Evolutionary conservation across 2,797 vertebrate species (phyloP).

Genomic region (Microctenopoma lineatum): DNA sequence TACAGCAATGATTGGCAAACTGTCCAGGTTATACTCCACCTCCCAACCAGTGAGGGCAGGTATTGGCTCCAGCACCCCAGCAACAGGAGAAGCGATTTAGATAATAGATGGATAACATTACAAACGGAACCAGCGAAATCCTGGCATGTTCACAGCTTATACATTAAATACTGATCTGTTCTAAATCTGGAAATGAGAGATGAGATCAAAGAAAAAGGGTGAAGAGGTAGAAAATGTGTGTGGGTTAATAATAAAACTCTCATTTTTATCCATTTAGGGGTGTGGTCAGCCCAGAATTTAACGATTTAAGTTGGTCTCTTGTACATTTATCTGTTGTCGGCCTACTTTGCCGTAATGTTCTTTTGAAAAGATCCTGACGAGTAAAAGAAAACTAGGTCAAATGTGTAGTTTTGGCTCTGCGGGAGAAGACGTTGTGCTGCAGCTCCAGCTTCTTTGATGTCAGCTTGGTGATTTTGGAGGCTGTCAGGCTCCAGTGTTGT

Average conservation of each 20-base stretch:
- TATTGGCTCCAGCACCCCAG: too few relatives aligned
- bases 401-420: constrained; percentile 43
- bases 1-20: too few relatives aligned
- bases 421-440: constrained; percentile 21
- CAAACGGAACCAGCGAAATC: neutral
- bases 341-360: constrained; percentile 32
- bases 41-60: too few relatives aligned
- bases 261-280: constrained; percentile 44
- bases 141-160: constrained; percentile 46
- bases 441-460: constrained; percentile 64
- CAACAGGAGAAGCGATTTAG: too few relatives aligned
- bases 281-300: constrained; percentile 37
- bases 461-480: constrained; percentile 38
- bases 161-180: constrained; percentile 46
- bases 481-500: constrained; percentile 39
- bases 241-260: constrained; percentile 39
- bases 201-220: constrained; percentile 58
- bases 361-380: constrained; percentile 37
- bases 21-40: too few relatives aligned
- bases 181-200: constrained; percentile 19
- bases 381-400: constrained; percentile 67
- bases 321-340: constrained; percentile 38
- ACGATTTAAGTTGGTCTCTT: constrained; percentile 31
- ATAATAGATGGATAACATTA: too few relatives aligned
- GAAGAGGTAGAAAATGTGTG: constrained; percentile 41